Evolutionary conservation across 2,113 vertebrate species (phyloP), one percentile per base, ranked within the genome.

Genomic region (Corythoichthys intestinalis): DNA sequence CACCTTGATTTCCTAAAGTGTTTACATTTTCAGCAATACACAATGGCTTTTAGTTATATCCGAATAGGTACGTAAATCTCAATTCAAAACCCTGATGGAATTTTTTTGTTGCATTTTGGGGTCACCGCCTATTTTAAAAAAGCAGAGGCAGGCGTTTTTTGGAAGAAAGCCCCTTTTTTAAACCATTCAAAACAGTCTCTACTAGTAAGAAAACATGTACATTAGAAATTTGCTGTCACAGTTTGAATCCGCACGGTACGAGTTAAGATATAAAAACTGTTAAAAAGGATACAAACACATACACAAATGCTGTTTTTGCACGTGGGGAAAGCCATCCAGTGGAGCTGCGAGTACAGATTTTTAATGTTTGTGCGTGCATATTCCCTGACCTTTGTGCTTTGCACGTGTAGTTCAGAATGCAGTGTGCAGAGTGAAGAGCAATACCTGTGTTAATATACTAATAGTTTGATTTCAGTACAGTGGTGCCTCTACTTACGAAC

Each of bases 371-470:
- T 72, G 34, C 62, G 62, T n/a, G 34, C 72, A 74, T 76, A 73
- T 82, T 90, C 86, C 88, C 89, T 90, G 90, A 91, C 87, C 78
- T 81, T 81, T 85, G 79, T 86, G 86, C 80, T 84, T 70, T 62
- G 48, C 64, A 74, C 67, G 60, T 80, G 61, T 60, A 71, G 79
- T 78, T 80, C 83, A 87, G 88, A 85, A 93, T 88, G 1, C 93
- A 90, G 52, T 20, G 89, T 44, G 9, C 41, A 81, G 0, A 91
- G 73, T 79, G 84, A 60, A 69, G 10, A 7, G 44, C 14, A 52
- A 47, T 66, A 12, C 69, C 13, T 69, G 37, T 65, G 75, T 60
- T 9, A 53, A 35, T 63, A 66, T 60, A 11, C 56, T 28, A 28
- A 1, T 28, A 28, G 20, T 63, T 52, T 46, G 59, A 12, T 74